These are phyloP conservation scores for Trinectes maculatus DNA, from an alignment of 2,113 vertebrate genomes.

Conservation along the genomic window DNA sequence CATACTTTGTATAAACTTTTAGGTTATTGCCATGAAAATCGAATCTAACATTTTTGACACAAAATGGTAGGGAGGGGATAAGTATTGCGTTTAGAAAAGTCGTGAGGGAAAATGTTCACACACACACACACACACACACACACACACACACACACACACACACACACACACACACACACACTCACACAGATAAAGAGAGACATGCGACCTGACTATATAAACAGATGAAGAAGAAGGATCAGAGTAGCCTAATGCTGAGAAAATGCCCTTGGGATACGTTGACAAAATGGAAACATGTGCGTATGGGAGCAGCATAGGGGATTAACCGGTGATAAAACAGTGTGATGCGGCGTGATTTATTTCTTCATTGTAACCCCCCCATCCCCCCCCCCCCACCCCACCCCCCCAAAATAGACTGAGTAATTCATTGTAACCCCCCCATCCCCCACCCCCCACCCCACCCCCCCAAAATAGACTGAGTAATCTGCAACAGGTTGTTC, in stretches of 20 bases:
- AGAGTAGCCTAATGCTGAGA: slow-evolving; percentile 56
- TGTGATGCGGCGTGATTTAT: slow-evolving; percentile 43
- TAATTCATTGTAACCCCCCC: too few species aligned
- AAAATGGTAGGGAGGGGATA: background rate
- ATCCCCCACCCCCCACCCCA: too few species aligned
- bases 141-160: background rate
- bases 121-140: slow-evolving; percentile 1
- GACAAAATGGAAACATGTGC: slow-evolving; percentile 69
- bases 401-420: slow-evolving; percentile 26
- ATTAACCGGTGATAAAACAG: slow-evolving; percentile 59
- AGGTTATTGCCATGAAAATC: background rate
- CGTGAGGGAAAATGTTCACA: background rate
- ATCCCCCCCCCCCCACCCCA: too few species aligned
- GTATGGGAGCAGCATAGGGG: slow-evolving; percentile 47
- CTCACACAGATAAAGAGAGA: slow-evolving; percentile 26
- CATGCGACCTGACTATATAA: slow-evolving; percentile 44
- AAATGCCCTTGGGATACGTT: slow-evolving; percentile 68
- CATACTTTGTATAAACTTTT: background rate
- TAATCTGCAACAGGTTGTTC: slow-evolving; percentile 64
- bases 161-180: slow-evolving; percentile 1
- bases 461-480: slow-evolving; percentile 26
- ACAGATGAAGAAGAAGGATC: slow-evolving; percentile 59
- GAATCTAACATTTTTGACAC: slow-evolving; percentile 12
- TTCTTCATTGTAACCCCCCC: slow-evolving; percentile 39
- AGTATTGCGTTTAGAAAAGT: background rate